Conservation (phyloP, 2,113 vertebrate genomes). For the Acrocephalus kingi region DNA sequence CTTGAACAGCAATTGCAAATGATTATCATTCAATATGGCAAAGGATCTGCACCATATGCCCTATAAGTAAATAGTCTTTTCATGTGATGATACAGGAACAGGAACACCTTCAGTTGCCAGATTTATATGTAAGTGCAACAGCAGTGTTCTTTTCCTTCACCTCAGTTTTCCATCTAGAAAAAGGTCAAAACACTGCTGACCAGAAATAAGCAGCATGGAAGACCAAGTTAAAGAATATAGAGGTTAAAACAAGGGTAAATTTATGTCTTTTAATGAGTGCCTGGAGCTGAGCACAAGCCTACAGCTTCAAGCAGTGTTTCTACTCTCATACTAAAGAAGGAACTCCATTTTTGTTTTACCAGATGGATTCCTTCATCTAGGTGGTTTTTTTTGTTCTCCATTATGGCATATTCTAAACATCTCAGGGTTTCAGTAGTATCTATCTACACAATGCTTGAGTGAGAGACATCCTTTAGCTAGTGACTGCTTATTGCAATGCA, state of each 20-base stretch:
- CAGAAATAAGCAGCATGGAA: constrained; percentile 10
- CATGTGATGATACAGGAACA: background rate
- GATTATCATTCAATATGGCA: background rate
- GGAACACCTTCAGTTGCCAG: background rate
- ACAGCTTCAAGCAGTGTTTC: background rate
- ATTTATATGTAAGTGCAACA: background rate
- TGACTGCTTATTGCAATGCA: background rate
- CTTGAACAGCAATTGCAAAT: background rate
- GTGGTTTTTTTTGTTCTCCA: background rate
- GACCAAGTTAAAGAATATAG: constrained; percentile 6
- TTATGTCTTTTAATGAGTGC: background rate
- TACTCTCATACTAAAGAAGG: background rate
- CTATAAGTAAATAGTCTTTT: background rate
- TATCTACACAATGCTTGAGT: background rate
- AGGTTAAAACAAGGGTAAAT: constrained; percentile 42
- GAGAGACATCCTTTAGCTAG: background rate
- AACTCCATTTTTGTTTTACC: constrained; percentile 8
- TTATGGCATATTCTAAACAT: background rate
- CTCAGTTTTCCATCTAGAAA: constrained; percentile 10
- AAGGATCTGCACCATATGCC: background rate
- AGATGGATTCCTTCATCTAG: background rate
- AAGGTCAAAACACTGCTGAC: constrained; percentile 28
- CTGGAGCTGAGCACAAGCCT: background rate
- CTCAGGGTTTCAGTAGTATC: background rate
- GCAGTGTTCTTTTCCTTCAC: background rate